Conservation (phyloP, 2,113 vertebrate genomes). For the Hylia prasina region DNA sequence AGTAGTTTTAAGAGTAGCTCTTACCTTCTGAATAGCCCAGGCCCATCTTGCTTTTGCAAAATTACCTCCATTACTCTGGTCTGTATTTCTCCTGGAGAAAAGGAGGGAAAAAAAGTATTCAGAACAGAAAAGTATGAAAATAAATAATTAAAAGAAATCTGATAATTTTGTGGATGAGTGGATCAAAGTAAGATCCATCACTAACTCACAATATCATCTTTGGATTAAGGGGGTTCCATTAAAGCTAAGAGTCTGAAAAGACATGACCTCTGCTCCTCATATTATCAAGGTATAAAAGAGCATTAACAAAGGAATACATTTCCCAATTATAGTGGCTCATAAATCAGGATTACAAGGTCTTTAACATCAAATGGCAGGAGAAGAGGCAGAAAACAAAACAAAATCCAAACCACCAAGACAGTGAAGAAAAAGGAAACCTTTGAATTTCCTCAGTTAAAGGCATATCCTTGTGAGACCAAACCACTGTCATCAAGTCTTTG, state of each 20-base stretch:
- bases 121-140: background rate
- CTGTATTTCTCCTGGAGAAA: background rate
- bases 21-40: slow-evolving; percentile 60
- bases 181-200: background rate
- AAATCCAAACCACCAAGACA: background rate
- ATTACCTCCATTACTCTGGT: background rate
- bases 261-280: accelerated
- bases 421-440: background rate
- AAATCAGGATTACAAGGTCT: background rate
- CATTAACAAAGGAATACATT: background rate
- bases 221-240: background rate
- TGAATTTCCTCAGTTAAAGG: background rate
- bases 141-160: background rate
- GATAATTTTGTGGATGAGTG: background rate
- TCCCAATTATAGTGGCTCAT: background rate
- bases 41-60: slow-evolving; percentile 60
- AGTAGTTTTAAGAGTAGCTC: background rate
- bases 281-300: background rate
- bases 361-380: background rate
- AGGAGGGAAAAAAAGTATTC: accelerated
- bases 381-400: background rate
- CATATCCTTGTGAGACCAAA: background rate
- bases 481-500: background rate
- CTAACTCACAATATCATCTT: background rate
- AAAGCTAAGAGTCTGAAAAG: background rate